A percentile compares a stretch with the other conserved stretches of the same genome.
phyloP scores from a whole-genome alignment of 2,888 invertebrate genomes.

The Cephus spinipes region DNA sequence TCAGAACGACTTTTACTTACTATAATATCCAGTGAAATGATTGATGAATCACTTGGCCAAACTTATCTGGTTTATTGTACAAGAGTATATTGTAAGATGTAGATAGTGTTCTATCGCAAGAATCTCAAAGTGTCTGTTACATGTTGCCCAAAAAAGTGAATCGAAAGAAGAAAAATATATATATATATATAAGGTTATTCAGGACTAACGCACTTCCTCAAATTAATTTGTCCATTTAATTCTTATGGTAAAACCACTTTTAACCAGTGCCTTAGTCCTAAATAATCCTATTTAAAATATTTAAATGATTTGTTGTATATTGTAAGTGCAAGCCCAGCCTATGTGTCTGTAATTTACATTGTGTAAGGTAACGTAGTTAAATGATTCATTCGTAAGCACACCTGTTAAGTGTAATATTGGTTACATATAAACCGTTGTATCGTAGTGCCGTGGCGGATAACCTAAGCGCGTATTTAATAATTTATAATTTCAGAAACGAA shows the following conservation, averaged over 20 bases:
- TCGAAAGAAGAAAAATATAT: conserved; percentile 15
- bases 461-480: conserved; percentile 36
- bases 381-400: background rate
- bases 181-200: conserved; percentile 6
- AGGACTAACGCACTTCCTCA: background rate
- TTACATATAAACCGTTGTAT: conserved; percentile 40
- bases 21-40: background rate
- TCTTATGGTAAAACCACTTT: background rate
- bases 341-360: conserved; percentile 38
- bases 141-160: conserved; percentile 39
- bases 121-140: conserved; percentile 60
- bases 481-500: conserved; percentile 34
- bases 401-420: conserved; percentile 3
- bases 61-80: background rate
- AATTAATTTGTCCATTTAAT: background rate
- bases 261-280: background rate
- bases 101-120: conserved; percentile 44
- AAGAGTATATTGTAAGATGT: conserved; percentile 18
- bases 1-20: background rate
- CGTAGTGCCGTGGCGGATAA: conserved; percentile 37
- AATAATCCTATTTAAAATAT: background rate
- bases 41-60: background rate
- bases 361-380: conserved; percentile 6
- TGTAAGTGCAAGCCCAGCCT: conserved; percentile 41
- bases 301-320: conserved; percentile 25